Evolutionary conservation across 2,797 vertebrate genomes (phyloP).

Genomic region (Darevskia nairensis): DNA sequence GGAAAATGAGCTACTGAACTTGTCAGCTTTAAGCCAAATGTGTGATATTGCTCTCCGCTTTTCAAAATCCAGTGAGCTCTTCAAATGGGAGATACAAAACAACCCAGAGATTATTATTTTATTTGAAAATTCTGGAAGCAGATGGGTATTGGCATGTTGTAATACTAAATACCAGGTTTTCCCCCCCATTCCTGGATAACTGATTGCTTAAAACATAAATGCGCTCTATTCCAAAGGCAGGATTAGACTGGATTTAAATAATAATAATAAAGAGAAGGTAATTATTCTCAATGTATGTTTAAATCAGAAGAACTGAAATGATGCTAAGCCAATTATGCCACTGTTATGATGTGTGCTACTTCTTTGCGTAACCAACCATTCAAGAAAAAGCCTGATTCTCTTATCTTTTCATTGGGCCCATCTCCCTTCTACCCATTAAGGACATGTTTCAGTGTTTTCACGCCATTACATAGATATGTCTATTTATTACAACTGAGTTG

Average conservation of each 20-base stretch:
- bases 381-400: constrained; percentile 83
- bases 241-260: constrained; percentile 57
- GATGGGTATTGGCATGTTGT: constrained; percentile 77
- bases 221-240: constrained; percentile 76
- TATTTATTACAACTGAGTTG: constrained; percentile 70
- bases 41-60: constrained; percentile 71
- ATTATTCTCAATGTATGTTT: constrained; percentile 65
- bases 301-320: constrained; percentile 59
- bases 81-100: constrained; percentile 73
- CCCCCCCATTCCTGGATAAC: constrained; percentile 69
- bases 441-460: constrained; percentile 76
- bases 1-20: constrained; percentile 70
- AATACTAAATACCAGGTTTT: constrained; percentile 80
- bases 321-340: not conserved
- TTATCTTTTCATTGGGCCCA: constrained; percentile 84
- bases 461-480: constrained; percentile 78
- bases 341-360: constrained; percentile 34
- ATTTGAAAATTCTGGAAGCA: constrained; percentile 76
- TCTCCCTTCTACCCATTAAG: constrained; percentile 77
- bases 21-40: constrained; percentile 75
- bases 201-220: constrained; percentile 79
- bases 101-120: constrained; percentile 69
- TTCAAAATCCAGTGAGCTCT: constrained; percentile 74
- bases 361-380: constrained; percentile 52
- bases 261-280: constrained; percentile 64